These are phyloP conservation scores for Channa maculata DNA, from an alignment of 2,113 vertebrate genomes.

Conservation along the genomic window DNA sequence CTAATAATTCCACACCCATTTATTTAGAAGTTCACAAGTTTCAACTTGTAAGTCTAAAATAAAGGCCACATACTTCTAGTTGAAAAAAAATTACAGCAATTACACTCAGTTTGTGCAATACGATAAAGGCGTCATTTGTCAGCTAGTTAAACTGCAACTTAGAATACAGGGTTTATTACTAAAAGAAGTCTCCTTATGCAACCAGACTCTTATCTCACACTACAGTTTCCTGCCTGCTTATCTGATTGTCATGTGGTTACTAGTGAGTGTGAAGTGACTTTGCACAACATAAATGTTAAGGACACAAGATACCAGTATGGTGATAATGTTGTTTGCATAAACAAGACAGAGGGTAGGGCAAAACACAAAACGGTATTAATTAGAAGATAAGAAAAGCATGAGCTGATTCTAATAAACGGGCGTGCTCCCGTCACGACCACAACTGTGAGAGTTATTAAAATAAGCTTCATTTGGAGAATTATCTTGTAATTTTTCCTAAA, in stretches of 20 bases:
- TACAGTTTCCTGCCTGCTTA: slow-evolving; percentile 24
- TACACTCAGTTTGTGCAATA: background rate
- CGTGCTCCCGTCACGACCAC: background rate
- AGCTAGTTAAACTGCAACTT: background rate
- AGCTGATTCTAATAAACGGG: background rate
- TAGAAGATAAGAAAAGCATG: background rate
- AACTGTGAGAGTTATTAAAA: background rate
- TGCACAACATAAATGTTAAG: slow-evolving; percentile 11
- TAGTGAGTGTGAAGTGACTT: slow-evolving; percentile 5
- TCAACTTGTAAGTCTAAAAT: no score
- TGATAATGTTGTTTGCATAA: slow-evolving; percentile 10
- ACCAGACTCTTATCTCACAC: slow-evolving; percentile 19
- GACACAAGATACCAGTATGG: slow-evolving; percentile 20
- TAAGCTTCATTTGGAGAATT: background rate
- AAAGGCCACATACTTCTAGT: background rate
- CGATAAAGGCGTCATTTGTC: background rate
- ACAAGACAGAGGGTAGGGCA: slow-evolving; percentile 4
- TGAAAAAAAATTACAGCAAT: background rate
- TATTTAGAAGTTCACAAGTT: no score
- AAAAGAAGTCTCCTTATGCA: slow-evolving; percentile 20
- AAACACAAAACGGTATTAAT: background rate
- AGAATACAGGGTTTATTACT: background rate
- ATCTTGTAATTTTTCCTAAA: background rate
- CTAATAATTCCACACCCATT: no score
- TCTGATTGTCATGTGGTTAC: slow-evolving; percentile 15